phyloP scores from a whole-genome alignment of 2,797 vertebrate genomes.

The Lepilemur ruficaudatus region DNA sequence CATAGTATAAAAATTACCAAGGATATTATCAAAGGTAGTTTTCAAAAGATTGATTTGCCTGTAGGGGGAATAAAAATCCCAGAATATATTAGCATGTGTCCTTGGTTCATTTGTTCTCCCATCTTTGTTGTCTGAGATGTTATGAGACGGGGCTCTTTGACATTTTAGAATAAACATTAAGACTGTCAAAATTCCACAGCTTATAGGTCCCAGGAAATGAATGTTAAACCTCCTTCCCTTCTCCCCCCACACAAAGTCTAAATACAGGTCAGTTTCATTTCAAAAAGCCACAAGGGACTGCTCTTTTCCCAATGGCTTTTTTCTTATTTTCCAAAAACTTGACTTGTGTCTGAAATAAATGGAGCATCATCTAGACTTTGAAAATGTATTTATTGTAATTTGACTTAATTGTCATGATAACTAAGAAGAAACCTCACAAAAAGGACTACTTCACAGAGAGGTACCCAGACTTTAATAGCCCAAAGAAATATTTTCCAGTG shows the following conservation, averaged over 20 bases:
- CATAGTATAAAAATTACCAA: neutral
- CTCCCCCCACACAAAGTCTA: neutral
- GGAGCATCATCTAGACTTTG: neutral
- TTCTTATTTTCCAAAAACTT: neutral
- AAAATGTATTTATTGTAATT: neutral
- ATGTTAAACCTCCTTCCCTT: neutral
- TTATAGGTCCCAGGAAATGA: neutral
- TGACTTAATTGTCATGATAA: neutral
- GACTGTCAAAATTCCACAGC: neutral
- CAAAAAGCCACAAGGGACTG: neutral
- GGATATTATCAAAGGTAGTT: neutral
- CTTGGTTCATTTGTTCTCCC: neutral
- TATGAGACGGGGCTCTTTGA: neutral
- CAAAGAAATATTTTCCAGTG: neutral
- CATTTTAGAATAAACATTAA: conserved; percentile 13
- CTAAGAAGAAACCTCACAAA: conserved; percentile 1
- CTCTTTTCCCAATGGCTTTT: neutral
- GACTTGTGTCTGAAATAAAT: neutral
- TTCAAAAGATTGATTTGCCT: neutral
- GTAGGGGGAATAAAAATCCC: neutral
- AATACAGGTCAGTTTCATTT: conserved; percentile 7
- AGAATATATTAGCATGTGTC: neutral
- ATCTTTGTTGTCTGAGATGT: neutral
- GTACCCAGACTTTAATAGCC: neutral
- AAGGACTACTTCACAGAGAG: neutral